Percentiles rank a stretch among this genome's conserved stretches.
These are phyloP conservation scores for Drosophila setosimentum DNA, from an alignment of 2,888 invertebrate genomes.

Conservation along the genomic window DNA sequence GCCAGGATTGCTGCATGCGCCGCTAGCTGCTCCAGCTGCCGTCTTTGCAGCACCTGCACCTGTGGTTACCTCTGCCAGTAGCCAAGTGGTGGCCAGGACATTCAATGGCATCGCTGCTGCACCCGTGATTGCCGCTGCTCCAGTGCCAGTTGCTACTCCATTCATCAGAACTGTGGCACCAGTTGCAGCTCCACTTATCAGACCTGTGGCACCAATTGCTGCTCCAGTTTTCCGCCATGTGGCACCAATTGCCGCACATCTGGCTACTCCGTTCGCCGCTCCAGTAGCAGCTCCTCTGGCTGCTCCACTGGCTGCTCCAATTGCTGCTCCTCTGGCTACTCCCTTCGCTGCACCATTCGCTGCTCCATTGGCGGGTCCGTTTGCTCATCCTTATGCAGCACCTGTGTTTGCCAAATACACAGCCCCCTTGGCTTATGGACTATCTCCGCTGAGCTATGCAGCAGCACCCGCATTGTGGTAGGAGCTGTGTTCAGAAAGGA, in stretches of 20 bases:
- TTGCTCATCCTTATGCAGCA: slow-evolving; percentile 47
- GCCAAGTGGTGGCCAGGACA: slow-evolving; percentile 74
- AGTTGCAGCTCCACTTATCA: slow-evolving; percentile 45
- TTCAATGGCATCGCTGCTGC: slow-evolving; percentile 77
- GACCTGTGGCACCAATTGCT: slow-evolving; percentile 49
- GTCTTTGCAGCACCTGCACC: slow-evolving; percentile 70
- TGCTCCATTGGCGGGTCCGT: slow-evolving; percentile 38
- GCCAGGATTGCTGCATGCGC: slow-evolving; percentile 63
- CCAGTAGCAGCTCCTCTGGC: not conserved
- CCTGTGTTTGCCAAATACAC: slow-evolving; percentile 59
- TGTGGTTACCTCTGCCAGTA: slow-evolving; percentile 77
- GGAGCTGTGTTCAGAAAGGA: slow-evolving; percentile 32
- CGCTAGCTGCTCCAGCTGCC: slow-evolving; percentile 56
- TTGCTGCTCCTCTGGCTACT: slow-evolving; percentile 34
- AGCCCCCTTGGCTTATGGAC: slow-evolving; percentile 57
- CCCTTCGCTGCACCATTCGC: slow-evolving; percentile 34
- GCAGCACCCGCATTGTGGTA: slow-evolving; percentile 69
- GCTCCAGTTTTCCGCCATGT: not conserved
- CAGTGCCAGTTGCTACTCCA: slow-evolving; percentile 43
- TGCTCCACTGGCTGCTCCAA: slow-evolving; percentile 5
- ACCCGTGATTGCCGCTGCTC: slow-evolving; percentile 59
- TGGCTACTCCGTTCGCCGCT: slow-evolving; percentile 36
- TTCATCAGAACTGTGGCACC: slow-evolving; percentile 27
- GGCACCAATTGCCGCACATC: not conserved
- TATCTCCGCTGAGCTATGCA: slow-evolving; percentile 58